These are phyloP conservation scores for Eudyptes chrysolophus DNA, from an alignment of 2,113 vertebrate genomes.

Conservation along the genomic window DNA sequence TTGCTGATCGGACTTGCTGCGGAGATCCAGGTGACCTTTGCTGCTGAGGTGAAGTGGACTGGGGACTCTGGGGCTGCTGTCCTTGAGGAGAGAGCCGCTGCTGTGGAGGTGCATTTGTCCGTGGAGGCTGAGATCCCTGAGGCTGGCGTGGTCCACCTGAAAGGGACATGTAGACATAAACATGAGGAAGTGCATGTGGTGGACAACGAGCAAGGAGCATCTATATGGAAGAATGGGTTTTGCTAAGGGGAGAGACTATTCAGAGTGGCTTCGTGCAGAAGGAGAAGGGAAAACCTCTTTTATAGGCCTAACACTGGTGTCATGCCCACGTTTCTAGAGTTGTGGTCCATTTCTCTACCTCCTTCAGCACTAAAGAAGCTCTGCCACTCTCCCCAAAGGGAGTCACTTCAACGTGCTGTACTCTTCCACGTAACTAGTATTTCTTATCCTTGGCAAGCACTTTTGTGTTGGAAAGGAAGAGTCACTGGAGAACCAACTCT, in stretches of 20 bases:
- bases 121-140: conserved; percentile 65
- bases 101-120: conserved; percentile 71
- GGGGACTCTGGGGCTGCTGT: conserved; percentile 80
- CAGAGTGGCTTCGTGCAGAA: background rate
- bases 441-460: background rate
- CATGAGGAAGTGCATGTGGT: background rate
- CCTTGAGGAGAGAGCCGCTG: conserved; percentile 80
- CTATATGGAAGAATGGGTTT: background rate
- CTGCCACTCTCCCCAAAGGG: background rate
- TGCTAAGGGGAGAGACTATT: background rate
- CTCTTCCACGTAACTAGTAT: background rate
- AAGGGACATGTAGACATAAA: background rate
- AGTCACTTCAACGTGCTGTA: background rate
- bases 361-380: background rate
- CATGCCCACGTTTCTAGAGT: background rate
- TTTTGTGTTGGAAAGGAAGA: background rate
- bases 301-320: background rate
- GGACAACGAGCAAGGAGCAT: background rate
- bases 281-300: background rate
- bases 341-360: background rate
- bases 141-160: conserved; percentile 85
- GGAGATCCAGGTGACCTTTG: conserved; percentile 91
- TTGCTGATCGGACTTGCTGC: conserved; percentile 86
- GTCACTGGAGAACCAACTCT: background rate
- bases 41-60: conserved; percentile 82